phyloP scores from a whole-genome alignment of 2,113 vertebrate species.

The Sapajus apella region DNA sequence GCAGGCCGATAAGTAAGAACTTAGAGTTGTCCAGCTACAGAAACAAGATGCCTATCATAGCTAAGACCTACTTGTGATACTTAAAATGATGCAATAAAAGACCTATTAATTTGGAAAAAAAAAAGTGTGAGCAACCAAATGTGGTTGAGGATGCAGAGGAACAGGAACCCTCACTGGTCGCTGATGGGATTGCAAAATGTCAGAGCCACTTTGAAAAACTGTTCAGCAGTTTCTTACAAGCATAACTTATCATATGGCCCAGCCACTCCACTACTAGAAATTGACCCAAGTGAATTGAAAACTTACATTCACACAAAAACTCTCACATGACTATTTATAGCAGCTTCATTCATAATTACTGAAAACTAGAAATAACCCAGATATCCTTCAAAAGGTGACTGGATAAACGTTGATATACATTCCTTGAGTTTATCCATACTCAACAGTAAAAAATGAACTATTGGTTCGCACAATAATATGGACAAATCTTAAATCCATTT shows the following conservation, averaged over 20 bases:
- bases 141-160: not conserved
- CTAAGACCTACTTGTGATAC: too few species aligned
- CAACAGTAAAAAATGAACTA: not conserved
- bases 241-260: not conserved
- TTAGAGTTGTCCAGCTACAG: too few species aligned
- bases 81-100: too few species aligned
- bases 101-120: not conserved
- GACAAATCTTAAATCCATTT: not conserved
- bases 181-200: not conserved
- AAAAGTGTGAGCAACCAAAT: not conserved
- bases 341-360: not conserved
- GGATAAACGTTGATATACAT: not conserved
- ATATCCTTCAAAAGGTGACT: not conserved
- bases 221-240: not conserved
- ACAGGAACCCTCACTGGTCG: not conserved
- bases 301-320: not conserved
- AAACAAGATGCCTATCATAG: too few species aligned
- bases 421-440: not conserved
- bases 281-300: not conserved
- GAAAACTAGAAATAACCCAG: slow-evolving; percentile 1
- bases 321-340: not conserved
- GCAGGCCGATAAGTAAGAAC: too few species aligned
- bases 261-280: not conserved
- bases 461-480: not conserved
- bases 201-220: not conserved